phyloP scores from a whole-genome alignment of 2,888 invertebrate genomes.

The Glyphotaelius pellucidus region DNA sequence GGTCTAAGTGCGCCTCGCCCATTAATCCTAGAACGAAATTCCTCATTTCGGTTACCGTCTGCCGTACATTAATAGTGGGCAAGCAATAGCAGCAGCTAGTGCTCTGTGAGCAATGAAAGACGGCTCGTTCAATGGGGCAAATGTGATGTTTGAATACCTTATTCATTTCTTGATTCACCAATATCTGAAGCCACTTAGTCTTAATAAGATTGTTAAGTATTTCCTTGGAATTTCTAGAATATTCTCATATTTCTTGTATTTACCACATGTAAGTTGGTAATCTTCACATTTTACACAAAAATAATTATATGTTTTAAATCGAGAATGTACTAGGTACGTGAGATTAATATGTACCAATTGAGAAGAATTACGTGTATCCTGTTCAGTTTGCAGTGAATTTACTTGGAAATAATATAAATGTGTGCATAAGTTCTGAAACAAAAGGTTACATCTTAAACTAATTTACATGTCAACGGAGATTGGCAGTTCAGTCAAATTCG shows the following conservation, averaged over 20 bases:
- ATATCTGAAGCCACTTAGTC: not conserved
- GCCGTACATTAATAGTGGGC: not conserved
- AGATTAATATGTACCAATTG: no score
- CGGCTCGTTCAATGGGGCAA: not conserved
- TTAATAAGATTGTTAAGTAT: not conserved
- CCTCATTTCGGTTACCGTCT: not conserved
- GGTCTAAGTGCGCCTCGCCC: not conserved
- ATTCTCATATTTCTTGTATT: not conserved
- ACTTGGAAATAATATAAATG: no score
- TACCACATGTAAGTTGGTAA: no score
- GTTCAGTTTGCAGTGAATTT: no score
- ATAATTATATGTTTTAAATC: no score
- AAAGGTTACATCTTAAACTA: not conserved
- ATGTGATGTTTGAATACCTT: not conserved
- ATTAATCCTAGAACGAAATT: not conserved
- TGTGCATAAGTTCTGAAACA: not conserved
- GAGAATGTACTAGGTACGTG: no score
- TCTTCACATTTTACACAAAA: no score
- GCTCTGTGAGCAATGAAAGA: not conserved
- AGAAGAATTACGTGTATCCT: no score
- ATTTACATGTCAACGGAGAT: not conserved
- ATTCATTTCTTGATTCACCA: not conserved
- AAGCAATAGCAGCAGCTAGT: not conserved
- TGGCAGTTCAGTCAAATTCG: not conserved
- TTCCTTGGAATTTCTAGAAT: not conserved